Conservation (phyloP, 2,797 vertebrate genomes). For the Podarcis lilfordi region DNA sequence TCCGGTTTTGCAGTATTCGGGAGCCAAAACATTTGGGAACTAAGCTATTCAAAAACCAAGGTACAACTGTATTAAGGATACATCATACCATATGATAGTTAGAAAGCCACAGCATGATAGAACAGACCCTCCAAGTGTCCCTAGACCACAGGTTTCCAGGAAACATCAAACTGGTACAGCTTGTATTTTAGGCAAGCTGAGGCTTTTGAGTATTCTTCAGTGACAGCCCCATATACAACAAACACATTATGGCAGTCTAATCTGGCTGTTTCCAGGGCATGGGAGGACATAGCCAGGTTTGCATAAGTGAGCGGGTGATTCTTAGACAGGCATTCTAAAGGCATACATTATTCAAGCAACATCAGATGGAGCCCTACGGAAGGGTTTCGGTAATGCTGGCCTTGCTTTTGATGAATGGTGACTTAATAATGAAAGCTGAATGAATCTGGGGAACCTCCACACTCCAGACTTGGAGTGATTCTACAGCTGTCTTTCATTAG, state of each 20-base stretch:
- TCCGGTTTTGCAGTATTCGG: too few relatives aligned
- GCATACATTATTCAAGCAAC: slow-evolving; percentile 13
- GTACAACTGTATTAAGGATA: too few relatives aligned
- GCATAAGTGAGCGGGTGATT: slow-evolving; percentile 28
- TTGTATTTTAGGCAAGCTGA: not conserved
- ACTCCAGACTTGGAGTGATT: not conserved
- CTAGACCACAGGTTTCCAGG: not conserved
- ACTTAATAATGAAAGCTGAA: slow-evolving; percentile 4
- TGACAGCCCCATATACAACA: not conserved
- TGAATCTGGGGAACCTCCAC: not conserved
- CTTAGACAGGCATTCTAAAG: slow-evolving; percentile 13
- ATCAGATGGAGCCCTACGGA: slow-evolving; percentile 6
- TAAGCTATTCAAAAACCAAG: too few relatives aligned
- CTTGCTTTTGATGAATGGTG: not conserved
- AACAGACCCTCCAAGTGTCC: too few relatives aligned
- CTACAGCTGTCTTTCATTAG: slow-evolving; percentile 7
- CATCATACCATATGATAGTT: too few relatives aligned
- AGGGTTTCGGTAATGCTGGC: not conserved
- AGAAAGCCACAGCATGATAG: too few relatives aligned
- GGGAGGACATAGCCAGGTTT: not conserved
- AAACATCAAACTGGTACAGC: not conserved
- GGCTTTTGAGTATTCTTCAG: not conserved
- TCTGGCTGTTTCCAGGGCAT: not conserved
- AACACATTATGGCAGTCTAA: not conserved
- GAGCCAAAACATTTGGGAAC: too few relatives aligned